Evolutionary conservation across 2,888 invertebrate genomes (phyloP).

Genomic region (Chymomyza fuscimana): DNA sequence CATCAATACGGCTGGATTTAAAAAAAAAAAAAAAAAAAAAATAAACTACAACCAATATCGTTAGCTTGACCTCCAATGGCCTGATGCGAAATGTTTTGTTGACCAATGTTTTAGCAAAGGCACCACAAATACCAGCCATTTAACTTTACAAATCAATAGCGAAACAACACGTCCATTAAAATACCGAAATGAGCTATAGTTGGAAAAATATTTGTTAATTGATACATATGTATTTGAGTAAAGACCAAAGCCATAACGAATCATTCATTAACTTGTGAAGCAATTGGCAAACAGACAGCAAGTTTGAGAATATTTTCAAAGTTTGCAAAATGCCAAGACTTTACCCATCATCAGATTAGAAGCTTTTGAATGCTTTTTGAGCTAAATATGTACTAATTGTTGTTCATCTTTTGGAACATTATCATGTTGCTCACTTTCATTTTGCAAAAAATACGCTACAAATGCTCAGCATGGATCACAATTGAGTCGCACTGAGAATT

Average conservation of each 20-base stretch:
- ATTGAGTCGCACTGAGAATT: background rate
- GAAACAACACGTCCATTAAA: slow-evolving; percentile 33
- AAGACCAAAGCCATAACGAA: slow-evolving; percentile 5
- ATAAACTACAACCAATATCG: background rate
- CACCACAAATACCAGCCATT: background rate
- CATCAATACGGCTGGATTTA: background rate
- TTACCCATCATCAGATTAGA: background rate
- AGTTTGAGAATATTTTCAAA: slow-evolving; percentile 39
- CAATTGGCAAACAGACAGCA: slow-evolving; percentile 45
- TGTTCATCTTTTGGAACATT: slow-evolving; percentile 22
- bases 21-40: no score
- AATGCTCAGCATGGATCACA: slow-evolving; percentile 7
- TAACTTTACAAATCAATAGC: background rate
- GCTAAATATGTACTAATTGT: background rate
- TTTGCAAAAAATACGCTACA: slow-evolving; percentile 30
- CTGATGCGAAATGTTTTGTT: background rate
- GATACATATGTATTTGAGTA: slow-evolving; percentile 24
- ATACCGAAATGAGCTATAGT: slow-evolving; percentile 50
- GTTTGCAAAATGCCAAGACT: slow-evolving; percentile 43
- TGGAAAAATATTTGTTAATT: slow-evolving; percentile 46
- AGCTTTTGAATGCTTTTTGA: no score
- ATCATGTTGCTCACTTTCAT: slow-evolving; percentile 29
- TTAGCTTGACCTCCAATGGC: background rate
- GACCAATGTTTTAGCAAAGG: no score
- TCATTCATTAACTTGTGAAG: slow-evolving; percentile 20